Conservation (phyloP, 1,140 invertebrate genomes). For the Cepaea nemoralis region DNA sequence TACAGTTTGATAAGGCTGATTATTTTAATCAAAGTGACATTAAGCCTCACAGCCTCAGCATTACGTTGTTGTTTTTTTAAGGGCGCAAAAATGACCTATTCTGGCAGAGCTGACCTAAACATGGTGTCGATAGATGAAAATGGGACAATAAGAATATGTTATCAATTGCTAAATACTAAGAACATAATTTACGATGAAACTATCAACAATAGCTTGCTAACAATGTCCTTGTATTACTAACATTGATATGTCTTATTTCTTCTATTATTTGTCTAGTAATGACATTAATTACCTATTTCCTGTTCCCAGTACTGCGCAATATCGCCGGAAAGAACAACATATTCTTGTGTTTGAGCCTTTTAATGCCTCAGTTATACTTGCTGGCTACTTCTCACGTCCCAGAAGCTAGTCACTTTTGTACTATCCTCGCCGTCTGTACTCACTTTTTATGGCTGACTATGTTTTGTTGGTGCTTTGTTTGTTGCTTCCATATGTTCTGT, state of each 20-base stretch:
- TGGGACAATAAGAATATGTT: slow-evolving; percentile 3
- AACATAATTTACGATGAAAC: background rate
- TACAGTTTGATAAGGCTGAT: background rate
- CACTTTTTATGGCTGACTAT: slow-evolving; percentile 92
- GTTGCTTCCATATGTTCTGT: slow-evolving; percentile 76
- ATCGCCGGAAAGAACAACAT: slow-evolving; percentile 16
- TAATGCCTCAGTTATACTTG: background rate
- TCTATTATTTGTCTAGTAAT: background rate
- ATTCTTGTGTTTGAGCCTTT: background rate
- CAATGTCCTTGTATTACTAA: background rate
- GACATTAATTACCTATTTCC: slow-evolving; percentile 18
- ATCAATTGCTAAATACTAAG: background rate
- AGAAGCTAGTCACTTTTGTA: slow-evolving; percentile 57
- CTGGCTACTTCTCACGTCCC: slow-evolving; percentile 14
- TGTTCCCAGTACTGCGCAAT: slow-evolving; percentile 3
- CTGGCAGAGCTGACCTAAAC: background rate
- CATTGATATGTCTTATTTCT: background rate
- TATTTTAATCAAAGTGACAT: background rate
- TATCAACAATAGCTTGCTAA: background rate
- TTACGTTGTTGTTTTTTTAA: background rate
- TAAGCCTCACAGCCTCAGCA: background rate
- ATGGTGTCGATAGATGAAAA: background rate
- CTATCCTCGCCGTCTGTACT: slow-evolving; percentile 81
- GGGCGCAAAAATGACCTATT: background rate
- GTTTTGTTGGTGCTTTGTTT: slow-evolving; percentile 95